These are phyloP conservation scores for Eupithecia centaureata DNA, from an alignment of 2,888 invertebrate genomes.

Conservation along the genomic window DNA sequence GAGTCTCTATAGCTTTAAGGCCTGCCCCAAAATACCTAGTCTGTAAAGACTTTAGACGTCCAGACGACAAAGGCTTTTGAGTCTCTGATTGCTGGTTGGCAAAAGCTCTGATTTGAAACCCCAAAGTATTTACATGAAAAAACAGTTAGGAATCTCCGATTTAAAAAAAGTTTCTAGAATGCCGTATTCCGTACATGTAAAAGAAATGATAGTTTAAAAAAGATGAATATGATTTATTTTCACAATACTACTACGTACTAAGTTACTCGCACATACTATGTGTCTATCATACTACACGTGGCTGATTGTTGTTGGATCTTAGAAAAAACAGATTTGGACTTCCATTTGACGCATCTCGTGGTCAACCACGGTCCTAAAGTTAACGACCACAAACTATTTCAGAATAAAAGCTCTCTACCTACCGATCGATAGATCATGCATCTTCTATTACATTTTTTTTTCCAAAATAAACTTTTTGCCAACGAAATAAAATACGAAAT, in stretches of 20 bases:
- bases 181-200: neutral
- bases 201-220: no score
- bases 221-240: no score
- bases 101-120: neutral
- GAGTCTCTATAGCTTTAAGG: neutral
- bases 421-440: constrained; percentile 75
- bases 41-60: constrained; percentile 38
- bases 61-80: constrained; percentile 20
- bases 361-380: constrained; percentile 47
- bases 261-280: no score
- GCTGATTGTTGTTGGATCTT: neutral
- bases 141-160: neutral
- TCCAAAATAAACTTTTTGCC: constrained; percentile 64
- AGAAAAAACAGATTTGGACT: constrained; percentile 13
- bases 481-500: constrained; percentile 81
- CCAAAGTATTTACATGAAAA: neutral
- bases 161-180: neutral
- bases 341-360: constrained; percentile 58
- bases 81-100: constrained; percentile 1
- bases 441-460: constrained; percentile 77
- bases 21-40: constrained; percentile 64
- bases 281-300: neutral
- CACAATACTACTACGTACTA: no score
- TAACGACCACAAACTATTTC: constrained; percentile 61
- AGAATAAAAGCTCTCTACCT: constrained; percentile 67